These are phyloP conservation scores for Philhelius pedissequus DNA, from an alignment of 2,888 invertebrate species.

Conservation along the genomic window DNA sequence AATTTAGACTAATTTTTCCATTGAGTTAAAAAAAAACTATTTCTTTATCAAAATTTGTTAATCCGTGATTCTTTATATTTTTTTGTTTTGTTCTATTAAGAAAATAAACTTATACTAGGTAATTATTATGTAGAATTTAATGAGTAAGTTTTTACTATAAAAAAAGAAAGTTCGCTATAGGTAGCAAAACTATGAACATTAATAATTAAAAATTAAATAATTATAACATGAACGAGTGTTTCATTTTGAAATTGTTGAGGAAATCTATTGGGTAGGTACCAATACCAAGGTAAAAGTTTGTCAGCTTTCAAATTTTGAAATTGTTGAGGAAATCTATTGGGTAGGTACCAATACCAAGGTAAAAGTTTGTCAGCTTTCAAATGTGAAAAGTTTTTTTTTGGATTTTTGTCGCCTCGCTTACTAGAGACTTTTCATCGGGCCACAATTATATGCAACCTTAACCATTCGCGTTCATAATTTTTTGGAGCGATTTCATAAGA, in stretches of 20 bases:
- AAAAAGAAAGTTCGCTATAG: constrained; percentile 58
- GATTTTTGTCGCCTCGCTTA: too few species aligned
- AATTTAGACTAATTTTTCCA: constrained; percentile 62
- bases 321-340: neutral
- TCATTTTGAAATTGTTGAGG: neutral
- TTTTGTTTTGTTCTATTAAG: neutral
- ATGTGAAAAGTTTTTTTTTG: too few species aligned
- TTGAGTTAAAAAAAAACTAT: constrained; percentile 20
- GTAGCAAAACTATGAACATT: constrained; percentile 62
- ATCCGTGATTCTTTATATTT: constrained; percentile 49
- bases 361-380: too few species aligned
- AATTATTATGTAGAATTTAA: constrained; percentile 56
- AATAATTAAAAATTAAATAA: constrained; percentile 58
- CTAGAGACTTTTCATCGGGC: too few species aligned
- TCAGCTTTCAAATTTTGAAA: too few species aligned
- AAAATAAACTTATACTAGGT: constrained; percentile 32
- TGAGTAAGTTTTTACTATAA: constrained; percentile 65
- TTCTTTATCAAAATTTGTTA: constrained; percentile 56
- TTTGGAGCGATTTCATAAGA: too few species aligned
- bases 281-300: too few species aligned
- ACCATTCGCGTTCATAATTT: too few species aligned
- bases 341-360: too few species aligned
- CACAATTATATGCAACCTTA: too few species aligned
- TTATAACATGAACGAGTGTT: constrained; percentile 10
- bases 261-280: too few species aligned